These are phyloP conservation scores for Sphaerodactylus townsendi DNA, from an alignment of 2,113 vertebrate species.

Conservation along the genomic window DNA sequence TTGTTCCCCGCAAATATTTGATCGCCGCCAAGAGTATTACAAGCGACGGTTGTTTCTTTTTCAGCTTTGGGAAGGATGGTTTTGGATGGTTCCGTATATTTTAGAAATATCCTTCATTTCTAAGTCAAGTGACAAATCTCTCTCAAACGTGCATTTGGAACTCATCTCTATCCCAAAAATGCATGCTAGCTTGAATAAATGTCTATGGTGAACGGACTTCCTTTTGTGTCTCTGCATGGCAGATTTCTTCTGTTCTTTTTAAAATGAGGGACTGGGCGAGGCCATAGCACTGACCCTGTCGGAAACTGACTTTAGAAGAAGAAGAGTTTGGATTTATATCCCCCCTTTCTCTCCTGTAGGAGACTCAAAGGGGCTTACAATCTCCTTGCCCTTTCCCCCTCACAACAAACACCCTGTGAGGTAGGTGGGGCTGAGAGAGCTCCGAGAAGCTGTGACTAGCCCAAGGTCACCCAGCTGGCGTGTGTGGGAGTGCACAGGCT, in stretches of 20 bases:
- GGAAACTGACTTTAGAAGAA: too few relatives aligned
- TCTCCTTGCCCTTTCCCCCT: too few relatives aligned
- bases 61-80: conserved; percentile 63
- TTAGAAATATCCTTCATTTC: conserved; percentile 58
- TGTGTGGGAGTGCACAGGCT: too few relatives aligned
- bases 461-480: too few relatives aligned
- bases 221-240: conserved; percentile 8
- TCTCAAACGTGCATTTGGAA: conserved; percentile 61
- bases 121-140: conserved; percentile 57
- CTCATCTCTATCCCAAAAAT: conserved; percentile 71
- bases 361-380: too few relatives aligned
- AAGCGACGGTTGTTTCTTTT: conserved; percentile 51
- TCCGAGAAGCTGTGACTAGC: too few relatives aligned
- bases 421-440: too few relatives aligned
- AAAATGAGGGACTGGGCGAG: background rate
- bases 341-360: too few relatives aligned
- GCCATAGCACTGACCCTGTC: background rate
- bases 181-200: conserved; percentile 81
- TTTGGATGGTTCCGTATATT: conserved; percentile 65
- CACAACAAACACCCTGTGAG: too few relatives aligned
- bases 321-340: too few relatives aligned
- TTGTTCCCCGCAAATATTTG: conserved; percentile 33
- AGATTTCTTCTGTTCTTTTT: too few relatives aligned
- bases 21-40: conserved; percentile 58
- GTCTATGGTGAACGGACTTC: conserved; percentile 62